Evolutionary conservation across 2,888 invertebrate genomes (phyloP).

Genomic region (Villa cingulata): DNA sequence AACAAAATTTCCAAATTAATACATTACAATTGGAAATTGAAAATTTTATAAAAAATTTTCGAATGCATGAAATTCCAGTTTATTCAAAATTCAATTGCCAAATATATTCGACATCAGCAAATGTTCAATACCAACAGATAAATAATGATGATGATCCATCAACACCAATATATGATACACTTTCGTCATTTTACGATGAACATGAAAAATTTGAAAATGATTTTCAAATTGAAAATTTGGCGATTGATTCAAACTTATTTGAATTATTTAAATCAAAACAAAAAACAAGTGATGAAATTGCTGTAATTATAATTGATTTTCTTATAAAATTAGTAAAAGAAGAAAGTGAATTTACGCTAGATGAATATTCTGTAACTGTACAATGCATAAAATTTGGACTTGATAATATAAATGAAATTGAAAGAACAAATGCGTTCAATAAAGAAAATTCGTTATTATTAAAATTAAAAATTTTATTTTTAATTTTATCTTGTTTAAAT

Average conservation of each 20-base stretch:
- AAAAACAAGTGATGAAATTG: constrained; percentile 30
- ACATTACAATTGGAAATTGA: neutral
- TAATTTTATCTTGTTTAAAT: constrained; percentile 28
- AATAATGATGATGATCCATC: neutral
- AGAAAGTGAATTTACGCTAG: constrained; percentile 23
- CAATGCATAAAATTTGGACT: constrained; percentile 29
- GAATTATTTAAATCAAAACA: constrained; percentile 17
- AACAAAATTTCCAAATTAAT: neutral
- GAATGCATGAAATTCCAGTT: neutral
- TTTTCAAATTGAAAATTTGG: neutral
- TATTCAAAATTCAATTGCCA: neutral
- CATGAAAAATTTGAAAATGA: neutral
- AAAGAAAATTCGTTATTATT: constrained; percentile 24
- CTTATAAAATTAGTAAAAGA: constrained; percentile 25
- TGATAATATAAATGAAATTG: constrained; percentile 21
- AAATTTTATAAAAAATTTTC: neutral
- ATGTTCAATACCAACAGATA: neutral
- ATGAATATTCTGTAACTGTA: constrained; percentile 24
- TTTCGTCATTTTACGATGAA: neutral
- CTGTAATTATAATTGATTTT: constrained; percentile 27
- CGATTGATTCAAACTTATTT: constrained; percentile 11
- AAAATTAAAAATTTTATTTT: constrained; percentile 25
- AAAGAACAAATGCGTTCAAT: constrained; percentile 13
- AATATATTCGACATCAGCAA: neutral
- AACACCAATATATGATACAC: neutral